Evolutionary conservation across 2,797 vertebrate genomes (phyloP).

Genomic region (Allochrocebus solatus): DNA sequence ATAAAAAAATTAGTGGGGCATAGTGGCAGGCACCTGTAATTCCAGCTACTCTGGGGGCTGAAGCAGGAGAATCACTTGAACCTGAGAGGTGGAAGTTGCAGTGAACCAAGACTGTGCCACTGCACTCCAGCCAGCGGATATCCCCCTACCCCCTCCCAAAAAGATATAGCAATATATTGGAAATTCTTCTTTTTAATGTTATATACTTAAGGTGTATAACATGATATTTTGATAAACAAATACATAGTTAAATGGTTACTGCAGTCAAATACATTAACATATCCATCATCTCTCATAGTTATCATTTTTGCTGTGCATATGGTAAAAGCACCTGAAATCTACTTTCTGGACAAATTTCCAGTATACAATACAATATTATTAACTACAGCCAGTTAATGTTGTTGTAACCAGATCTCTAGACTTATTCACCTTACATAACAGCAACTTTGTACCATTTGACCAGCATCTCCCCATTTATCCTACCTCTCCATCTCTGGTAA

Average conservation of each 20-base stretch:
- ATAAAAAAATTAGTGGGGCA: no score
- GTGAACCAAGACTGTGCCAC: no score
- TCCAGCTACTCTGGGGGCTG: no score
- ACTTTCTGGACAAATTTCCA: not conserved
- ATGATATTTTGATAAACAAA: not conserved
- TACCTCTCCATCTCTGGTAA: not conserved
- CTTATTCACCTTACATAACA: not conserved
- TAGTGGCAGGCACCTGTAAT: no score
- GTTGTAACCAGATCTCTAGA: not conserved
- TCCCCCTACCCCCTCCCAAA: accelerated
- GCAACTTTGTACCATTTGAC: not conserved
- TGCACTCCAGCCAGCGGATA: no score
- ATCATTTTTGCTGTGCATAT: not conserved
- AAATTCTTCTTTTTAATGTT: not conserved
- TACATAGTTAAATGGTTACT: not conserved
- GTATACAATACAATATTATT: not conserved
- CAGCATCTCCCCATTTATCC: not conserved
- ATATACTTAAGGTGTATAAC: not conserved
- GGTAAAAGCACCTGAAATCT: not conserved
- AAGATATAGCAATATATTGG: not conserved
- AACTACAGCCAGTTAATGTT: not conserved
- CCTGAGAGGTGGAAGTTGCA: no score
- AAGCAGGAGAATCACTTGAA: no score
- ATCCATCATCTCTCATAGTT: not conserved
- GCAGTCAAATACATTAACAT: not conserved